phyloP scores from a whole-genome alignment of 2,888 invertebrate species.

The Cerastoderma edule region DNA sequence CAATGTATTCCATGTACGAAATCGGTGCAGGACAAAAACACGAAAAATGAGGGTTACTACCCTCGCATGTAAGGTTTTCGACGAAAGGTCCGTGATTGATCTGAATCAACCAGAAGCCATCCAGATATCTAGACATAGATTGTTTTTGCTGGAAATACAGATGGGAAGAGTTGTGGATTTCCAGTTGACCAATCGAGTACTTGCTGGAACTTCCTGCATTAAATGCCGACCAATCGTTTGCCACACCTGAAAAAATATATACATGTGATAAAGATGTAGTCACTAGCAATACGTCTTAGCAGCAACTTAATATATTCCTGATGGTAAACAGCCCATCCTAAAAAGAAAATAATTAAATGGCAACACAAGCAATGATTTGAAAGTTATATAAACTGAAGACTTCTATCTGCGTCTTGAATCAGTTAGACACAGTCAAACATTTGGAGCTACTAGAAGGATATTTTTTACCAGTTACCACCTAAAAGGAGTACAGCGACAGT shows the following conservation, averaged over 20 bases:
- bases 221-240: slow-evolving; percentile 71
- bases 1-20: slow-evolving; percentile 45
- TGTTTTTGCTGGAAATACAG: slow-evolving; percentile 66
- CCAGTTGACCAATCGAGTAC: slow-evolving; percentile 64
- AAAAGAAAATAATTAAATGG: neutral
- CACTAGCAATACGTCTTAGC: neutral
- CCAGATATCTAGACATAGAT: slow-evolving; percentile 50
- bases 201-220: slow-evolving; percentile 44
- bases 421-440: too few species aligned
- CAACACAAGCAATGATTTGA: neutral
- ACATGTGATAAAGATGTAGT: neutral
- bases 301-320: neutral
- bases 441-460: too few species aligned
- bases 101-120: slow-evolving; percentile 69
- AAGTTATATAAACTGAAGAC: too few species aligned
- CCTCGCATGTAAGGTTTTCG: slow-evolving; percentile 39
- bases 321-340: neutral
- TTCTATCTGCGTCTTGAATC: too few species aligned
- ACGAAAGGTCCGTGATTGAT: slow-evolving; percentile 58
- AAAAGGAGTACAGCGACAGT: too few species aligned
- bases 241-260: neutral
- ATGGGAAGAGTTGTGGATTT: slow-evolving; percentile 69
- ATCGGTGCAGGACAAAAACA: slow-evolving; percentile 56
- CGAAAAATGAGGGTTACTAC: slow-evolving; percentile 24
- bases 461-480: too few species aligned